A percentile compares a stretch with the other conserved stretches of the same genome.
These are phyloP conservation scores for Cheirogaleus major DNA, from an alignment of 2,797 vertebrate genomes.

Conservation along the genomic window DNA sequence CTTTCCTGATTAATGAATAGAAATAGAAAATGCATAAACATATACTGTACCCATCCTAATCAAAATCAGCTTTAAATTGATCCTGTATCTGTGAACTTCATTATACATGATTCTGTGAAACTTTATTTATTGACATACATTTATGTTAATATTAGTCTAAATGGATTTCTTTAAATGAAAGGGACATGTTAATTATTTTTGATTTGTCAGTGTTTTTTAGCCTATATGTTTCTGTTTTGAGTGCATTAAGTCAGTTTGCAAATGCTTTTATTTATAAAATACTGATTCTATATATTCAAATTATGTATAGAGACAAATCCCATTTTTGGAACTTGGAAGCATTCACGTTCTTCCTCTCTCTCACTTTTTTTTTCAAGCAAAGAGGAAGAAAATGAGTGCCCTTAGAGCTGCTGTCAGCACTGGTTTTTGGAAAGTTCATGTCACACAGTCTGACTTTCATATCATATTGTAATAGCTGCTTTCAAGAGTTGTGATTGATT, in stretches of 20 bases:
- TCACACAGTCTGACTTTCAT: slow-evolving; percentile 61
- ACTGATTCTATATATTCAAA: background rate
- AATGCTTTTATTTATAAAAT: slow-evolving; percentile 30
- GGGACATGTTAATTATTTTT: background rate
- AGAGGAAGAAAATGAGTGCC: background rate
- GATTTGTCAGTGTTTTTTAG: background rate
- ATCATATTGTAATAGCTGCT: slow-evolving; percentile 34
- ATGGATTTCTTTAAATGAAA: slow-evolving; percentile 17
- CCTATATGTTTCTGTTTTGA: background rate
- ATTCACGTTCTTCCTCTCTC: background rate
- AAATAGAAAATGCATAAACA: background rate
- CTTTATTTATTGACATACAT: background rate
- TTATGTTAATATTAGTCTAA: background rate
- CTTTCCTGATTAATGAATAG: background rate
- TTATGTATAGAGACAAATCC: background rate
- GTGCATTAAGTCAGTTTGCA: background rate
- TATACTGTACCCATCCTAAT: background rate
- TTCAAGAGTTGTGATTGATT: slow-evolving; percentile 67
- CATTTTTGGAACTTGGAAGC: background rate
- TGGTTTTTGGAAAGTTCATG: slow-evolving; percentile 57
- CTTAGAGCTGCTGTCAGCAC: slow-evolving; percentile 51
- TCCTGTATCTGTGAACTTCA: background rate
- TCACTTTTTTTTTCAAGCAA: background rate
- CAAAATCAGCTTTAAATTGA: background rate
- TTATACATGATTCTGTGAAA: background rate